phyloP scores from a whole-genome alignment of 2,888 invertebrate genomes.

The Biston stratarius region DNA sequence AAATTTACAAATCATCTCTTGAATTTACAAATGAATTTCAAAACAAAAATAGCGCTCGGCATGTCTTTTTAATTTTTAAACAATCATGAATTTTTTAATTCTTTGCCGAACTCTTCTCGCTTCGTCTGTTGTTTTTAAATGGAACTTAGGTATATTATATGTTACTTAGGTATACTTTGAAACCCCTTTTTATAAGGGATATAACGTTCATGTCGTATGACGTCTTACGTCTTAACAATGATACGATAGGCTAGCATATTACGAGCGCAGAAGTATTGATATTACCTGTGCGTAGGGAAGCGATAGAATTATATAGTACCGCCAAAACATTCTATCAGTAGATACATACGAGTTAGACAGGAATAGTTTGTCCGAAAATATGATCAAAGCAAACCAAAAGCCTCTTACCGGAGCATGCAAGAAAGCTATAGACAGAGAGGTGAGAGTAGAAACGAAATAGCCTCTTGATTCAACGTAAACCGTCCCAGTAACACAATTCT shows the following conservation, averaged over 20 bases:
- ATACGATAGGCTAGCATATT: too few relatives aligned
- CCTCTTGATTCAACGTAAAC: conserved; percentile 37
- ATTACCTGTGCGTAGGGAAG: too few relatives aligned
- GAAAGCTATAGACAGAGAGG: conserved; percentile 14
- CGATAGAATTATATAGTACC: too few relatives aligned
- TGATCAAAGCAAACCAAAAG: conserved; percentile 7
- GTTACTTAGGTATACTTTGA: too few relatives aligned
- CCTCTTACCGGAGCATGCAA: conserved; percentile 18
- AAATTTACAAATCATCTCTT: conserved; percentile 13
- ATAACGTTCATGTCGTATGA: too few relatives aligned
- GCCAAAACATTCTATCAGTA: too few relatives aligned
- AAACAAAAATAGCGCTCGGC: not conserved
- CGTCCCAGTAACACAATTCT: conserved; percentile 44
- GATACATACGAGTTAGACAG: too few relatives aligned
- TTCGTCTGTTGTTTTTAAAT: too few relatives aligned
- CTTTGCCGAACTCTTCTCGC: not conserved
- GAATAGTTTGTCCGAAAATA: not conserved
- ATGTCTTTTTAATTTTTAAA: not conserved
- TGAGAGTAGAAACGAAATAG: conserved; percentile 33
- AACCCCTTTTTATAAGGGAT: too few relatives aligned
- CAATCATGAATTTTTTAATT: not conserved
- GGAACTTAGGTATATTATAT: too few relatives aligned
- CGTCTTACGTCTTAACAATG: too few relatives aligned
- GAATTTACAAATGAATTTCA: not conserved
- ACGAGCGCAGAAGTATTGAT: too few relatives aligned